phyloP scores from a whole-genome alignment of 2,113 vertebrate species.

The Rhinopomastus cyanomelas region DNA sequence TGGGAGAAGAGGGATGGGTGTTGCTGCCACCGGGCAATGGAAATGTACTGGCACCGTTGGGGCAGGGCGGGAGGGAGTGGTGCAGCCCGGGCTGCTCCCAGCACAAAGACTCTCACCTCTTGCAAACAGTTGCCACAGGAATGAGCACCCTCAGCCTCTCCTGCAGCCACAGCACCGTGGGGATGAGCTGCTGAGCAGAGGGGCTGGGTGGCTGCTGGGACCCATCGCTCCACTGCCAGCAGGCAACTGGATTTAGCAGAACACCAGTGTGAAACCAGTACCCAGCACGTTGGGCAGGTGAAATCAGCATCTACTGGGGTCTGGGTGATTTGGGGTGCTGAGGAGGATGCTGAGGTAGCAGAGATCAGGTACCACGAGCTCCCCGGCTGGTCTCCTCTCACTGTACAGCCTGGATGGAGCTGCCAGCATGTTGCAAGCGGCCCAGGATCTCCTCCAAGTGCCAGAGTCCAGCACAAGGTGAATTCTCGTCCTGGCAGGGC shows the following conservation, averaged over 20 bases:
- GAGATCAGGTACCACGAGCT: not conserved
- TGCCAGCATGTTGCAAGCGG: not conserved
- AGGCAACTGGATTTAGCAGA: not conserved
- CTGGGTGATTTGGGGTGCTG: not conserved
- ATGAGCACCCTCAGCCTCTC: not conserved
- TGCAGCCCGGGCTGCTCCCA: not conserved
- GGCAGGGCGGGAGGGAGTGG: not conserved
- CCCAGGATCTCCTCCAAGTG: conserved; percentile 18
- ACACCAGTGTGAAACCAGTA: accelerated
- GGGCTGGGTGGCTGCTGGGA: not conserved
- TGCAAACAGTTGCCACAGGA: not conserved
- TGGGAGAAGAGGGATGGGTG: not conserved
- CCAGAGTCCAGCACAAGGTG: not conserved
- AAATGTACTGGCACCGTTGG: not conserved
- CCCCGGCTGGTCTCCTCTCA: not conserved
- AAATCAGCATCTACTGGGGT: no score
- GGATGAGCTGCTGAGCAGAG: not conserved
- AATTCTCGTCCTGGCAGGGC: conserved; percentile 15
- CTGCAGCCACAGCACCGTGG: not conserved
- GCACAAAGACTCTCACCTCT: not conserved
- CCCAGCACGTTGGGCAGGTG: not conserved
- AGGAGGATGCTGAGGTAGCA: not conserved
- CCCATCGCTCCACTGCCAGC: not conserved
- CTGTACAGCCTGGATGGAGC: not conserved
- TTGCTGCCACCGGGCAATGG: not conserved